These are phyloP conservation scores for Emys orbicularis DNA, from an alignment of 2,797 vertebrate genomes.

Conservation along the genomic window DNA sequence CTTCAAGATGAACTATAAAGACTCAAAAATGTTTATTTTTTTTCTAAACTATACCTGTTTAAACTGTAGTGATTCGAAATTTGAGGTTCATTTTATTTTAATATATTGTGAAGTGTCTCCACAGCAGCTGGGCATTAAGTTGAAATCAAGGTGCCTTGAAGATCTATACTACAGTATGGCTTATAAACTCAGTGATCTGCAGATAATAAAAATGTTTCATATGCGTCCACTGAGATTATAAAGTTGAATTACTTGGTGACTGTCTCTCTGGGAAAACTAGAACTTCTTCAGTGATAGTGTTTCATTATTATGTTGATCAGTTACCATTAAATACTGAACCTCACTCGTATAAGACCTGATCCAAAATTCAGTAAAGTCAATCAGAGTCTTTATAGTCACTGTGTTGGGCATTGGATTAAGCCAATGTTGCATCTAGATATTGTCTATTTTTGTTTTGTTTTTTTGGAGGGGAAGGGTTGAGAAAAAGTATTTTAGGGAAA, in stretches of 20 bases:
- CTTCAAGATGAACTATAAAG: not conserved
- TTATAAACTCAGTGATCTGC: not conserved
- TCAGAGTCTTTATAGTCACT: not conserved
- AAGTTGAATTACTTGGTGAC: not conserved
- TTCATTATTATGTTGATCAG: not conserved
- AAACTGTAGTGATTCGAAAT: not conserved
- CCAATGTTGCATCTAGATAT: not conserved
- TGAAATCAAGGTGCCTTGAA: not conserved
- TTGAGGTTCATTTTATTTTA: not conserved
- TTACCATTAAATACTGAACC: not conserved
- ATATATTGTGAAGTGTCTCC: not conserved
- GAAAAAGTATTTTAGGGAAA: not conserved
- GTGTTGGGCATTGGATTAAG: not conserved
- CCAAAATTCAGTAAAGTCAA: not conserved
- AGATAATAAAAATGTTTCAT: not conserved
- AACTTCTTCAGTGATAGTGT: not conserved
- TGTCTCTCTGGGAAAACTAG: not conserved
- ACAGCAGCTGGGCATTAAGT: not conserved
- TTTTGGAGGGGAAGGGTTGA: not conserved
- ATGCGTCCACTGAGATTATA: not conserved
- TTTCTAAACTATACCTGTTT: not conserved
- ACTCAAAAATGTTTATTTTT: not conserved
- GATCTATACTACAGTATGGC: not conserved
- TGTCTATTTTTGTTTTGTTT: not conserved
- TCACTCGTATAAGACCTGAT: not conserved